Evolutionary conservation across 2,888 invertebrate genomes (phyloP).

Genomic region (Yponomeuta plumbellus): DNA sequence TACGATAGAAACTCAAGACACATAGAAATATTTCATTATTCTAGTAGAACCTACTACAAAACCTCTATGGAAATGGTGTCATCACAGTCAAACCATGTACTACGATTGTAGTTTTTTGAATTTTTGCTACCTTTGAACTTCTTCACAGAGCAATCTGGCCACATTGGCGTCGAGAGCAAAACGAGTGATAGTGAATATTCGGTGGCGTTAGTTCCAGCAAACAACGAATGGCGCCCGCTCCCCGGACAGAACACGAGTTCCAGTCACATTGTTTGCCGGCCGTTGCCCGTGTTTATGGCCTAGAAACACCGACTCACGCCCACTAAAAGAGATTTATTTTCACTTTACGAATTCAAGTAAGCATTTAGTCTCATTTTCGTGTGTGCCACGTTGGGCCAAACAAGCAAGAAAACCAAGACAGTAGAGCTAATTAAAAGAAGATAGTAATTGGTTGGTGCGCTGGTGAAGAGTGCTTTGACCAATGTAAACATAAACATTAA

Average conservation of each 20-base stretch:
- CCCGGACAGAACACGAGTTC: conserved; percentile 39
- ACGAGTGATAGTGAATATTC: too few relatives aligned
- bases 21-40: too few relatives aligned
- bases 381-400: conserved; percentile 39
- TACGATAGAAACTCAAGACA: too few relatives aligned
- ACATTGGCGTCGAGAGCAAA: too few relatives aligned
- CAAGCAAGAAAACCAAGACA: conserved; percentile 29
- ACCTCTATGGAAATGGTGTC: too few relatives aligned
- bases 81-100: too few relatives aligned
- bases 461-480: too few relatives aligned
- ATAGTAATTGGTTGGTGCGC: background rate
- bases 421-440: background rate
- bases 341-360: conserved; percentile 32
- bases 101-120: too few relatives aligned
- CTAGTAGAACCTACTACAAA: too few relatives aligned
- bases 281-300: conserved; percentile 52
- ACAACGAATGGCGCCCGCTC: conserved; percentile 28
- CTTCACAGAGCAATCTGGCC: too few relatives aligned
- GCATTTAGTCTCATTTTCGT: conserved; percentile 32
- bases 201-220: background rate
- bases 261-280: conserved; percentile 52
- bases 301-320: conserved; percentile 41
- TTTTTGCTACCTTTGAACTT: too few relatives aligned
- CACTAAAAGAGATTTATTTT: conserved; percentile 43
- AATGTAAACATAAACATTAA: too few relatives aligned